phyloP scores from a whole-genome alignment of 2,888 invertebrate species.

The Slavum lentiscoides region DNA sequence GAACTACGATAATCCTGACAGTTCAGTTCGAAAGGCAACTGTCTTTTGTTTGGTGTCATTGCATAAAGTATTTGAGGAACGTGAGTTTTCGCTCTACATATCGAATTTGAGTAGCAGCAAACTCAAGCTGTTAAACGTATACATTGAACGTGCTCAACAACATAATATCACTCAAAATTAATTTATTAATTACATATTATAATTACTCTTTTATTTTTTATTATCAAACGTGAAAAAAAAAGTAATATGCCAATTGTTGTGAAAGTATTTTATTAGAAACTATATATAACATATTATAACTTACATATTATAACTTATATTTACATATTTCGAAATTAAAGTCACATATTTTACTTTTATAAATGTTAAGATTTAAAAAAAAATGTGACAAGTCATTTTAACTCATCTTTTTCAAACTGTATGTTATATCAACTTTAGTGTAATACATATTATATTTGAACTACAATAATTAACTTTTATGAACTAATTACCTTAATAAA shows the following conservation, averaged over 20 bases:
- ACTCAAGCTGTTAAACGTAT: slow-evolving; percentile 79
- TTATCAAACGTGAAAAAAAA: slow-evolving; percentile 8
- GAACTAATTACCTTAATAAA: background rate
- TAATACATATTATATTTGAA: background rate
- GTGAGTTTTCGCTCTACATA: slow-evolving; percentile 74
- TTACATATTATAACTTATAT: too few species aligned
- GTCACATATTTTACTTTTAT: background rate
- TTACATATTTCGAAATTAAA: background rate
- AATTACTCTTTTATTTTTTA: background rate
- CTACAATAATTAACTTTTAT: slow-evolving; percentile 6
- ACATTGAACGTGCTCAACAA: slow-evolving; percentile 69
- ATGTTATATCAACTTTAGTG: slow-evolving; percentile 4
- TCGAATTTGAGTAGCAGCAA: slow-evolving; percentile 84
- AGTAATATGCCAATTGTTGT: too few species aligned
- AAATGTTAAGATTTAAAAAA: background rate
- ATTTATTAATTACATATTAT: slow-evolving; percentile 13
- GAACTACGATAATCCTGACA: slow-evolving; percentile 90
- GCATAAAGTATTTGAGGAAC: slow-evolving; percentile 84
- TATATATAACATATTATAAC: too few species aligned
- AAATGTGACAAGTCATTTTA: background rate
- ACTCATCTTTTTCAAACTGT: background rate
- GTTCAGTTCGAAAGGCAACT: slow-evolving; percentile 91
- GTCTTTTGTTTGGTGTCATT: slow-evolving; percentile 97
- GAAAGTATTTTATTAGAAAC: background rate
- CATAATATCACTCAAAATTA: slow-evolving; percentile 57